A percentile compares a stretch with the other conserved stretches of the same genome.
Conservation (phyloP, 2,113 vertebrate species). For the Archocentrus centrarchus region DNA sequence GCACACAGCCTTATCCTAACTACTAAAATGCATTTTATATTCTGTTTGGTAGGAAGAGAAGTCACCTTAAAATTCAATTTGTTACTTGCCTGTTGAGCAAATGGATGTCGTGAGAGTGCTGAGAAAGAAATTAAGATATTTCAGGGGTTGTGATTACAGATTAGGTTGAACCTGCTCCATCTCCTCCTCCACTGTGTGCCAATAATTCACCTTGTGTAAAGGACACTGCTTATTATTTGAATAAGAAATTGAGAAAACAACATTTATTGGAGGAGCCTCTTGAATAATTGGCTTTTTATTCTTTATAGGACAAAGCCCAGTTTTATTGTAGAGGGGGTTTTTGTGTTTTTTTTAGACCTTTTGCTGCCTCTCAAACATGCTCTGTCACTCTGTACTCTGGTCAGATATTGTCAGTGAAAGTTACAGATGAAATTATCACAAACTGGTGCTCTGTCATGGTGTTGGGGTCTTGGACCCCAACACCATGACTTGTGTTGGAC, state of each 20-base stretch:
- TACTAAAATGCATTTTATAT: neutral
- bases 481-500: no score
- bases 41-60: neutral
- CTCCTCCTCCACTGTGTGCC: neutral
- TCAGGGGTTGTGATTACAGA: no score
- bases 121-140: no score
- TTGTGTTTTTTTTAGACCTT: neutral
- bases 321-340: neutral
- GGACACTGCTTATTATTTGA: neutral
- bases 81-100: neutral
- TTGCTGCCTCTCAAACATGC: neutral
- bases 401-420: neutral
- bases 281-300: neutral
- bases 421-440: neutral
- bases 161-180: no score
- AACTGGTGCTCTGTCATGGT: no score
- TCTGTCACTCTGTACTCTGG: neutral
- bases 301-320: neutral
- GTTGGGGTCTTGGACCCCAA: no score
- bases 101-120: neutral
- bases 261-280: neutral
- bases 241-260: neutral
- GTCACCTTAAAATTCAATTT: accelerated
- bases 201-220: neutral
- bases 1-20: neutral